Conservation (phyloP, 2,797 vertebrate species). For the Labeo calbasu region DNA sequence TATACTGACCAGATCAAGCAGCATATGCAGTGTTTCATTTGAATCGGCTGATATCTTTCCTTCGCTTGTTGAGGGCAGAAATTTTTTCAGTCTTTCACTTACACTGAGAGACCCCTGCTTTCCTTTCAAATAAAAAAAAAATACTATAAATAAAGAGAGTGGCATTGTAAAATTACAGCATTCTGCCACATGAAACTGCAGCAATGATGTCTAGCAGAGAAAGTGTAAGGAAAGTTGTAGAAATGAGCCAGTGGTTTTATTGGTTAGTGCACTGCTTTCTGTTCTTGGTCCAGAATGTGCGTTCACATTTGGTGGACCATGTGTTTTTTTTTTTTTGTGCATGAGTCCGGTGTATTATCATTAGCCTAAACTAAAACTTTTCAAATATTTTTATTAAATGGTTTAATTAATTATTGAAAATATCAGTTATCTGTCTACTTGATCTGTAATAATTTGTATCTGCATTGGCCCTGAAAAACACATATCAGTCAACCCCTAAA, state of each 20-base stretch:
- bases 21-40: slow-evolving; percentile 76
- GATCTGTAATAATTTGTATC: too few species aligned
- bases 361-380: not conserved
- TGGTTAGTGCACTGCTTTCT: not conserved
- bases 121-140: slow-evolving; percentile 56
- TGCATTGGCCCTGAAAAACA: too few species aligned
- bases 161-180: not conserved
- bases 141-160: not conserved
- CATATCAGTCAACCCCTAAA: too few species aligned
- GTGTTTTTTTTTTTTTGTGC: not conserved
- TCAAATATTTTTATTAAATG: too few species aligned
- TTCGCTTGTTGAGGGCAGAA: slow-evolving; percentile 76
- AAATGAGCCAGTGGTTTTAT: not conserved
- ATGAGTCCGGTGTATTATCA: not conserved
- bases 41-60: slow-evolving; percentile 73
- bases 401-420: too few species aligned
- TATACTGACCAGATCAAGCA: slow-evolving; percentile 84
- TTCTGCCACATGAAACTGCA: not conserved
- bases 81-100: slow-evolving; percentile 74
- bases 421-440: too few species aligned
- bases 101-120: slow-evolving; percentile 66
- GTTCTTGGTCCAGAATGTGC: not conserved
- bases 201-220: not conserved
- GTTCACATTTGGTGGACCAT: not conserved
- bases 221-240: not conserved